Percentiles rank a stretch among this genome's conserved stretches.
These are phyloP conservation scores for Galeruca laticollis DNA, from an alignment of 2,888 invertebrate species.

Conservation along the genomic window DNA sequence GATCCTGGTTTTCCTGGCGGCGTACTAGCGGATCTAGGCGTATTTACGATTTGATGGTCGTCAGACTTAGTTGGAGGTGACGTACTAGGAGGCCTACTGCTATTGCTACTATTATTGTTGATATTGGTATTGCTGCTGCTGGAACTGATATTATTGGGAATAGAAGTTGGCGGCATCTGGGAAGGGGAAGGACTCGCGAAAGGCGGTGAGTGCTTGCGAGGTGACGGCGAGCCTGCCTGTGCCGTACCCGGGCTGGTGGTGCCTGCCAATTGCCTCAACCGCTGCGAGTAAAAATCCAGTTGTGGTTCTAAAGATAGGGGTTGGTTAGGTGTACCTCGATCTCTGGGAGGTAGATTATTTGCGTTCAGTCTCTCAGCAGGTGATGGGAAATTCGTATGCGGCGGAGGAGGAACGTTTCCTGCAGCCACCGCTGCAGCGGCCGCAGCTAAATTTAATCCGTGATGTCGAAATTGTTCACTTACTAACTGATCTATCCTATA, in stretches of 20 bases:
- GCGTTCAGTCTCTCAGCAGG: constrained; percentile 73
- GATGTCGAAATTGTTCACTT: constrained; percentile 85
- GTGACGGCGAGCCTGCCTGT: constrained; percentile 86
- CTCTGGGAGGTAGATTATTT: constrained; percentile 66
- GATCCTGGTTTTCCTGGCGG: constrained; percentile 73
- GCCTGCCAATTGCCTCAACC: constrained; percentile 97
- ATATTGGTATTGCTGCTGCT: constrained; percentile 69
- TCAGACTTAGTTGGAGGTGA: constrained; percentile 78
- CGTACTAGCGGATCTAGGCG: constrained; percentile 74
- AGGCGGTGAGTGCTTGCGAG: constrained; percentile 84
- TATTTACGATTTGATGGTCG: constrained; percentile 69
- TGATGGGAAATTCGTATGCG: constrained; percentile 71
- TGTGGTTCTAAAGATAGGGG: constrained; percentile 85
- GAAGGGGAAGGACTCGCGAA: constrained; percentile 86
- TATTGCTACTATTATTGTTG: constrained; percentile 69
- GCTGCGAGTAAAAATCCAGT: constrained; percentile 99
- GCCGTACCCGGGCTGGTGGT: constrained; percentile 95
- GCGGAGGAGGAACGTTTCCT: constrained; percentile 73
- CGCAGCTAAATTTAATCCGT: constrained; percentile 82
- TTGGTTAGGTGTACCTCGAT: constrained; percentile 71
- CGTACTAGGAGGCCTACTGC: constrained; percentile 75
- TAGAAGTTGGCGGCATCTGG: constrained; percentile 73
- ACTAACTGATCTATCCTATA: constrained; percentile 87
- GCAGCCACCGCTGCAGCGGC: constrained; percentile 79
- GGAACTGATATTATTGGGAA: constrained; percentile 72